Percentiles rank a stretch among this genome's conserved stretches.
phyloP scores from a whole-genome alignment of 2,888 invertebrate genomes.

The Stenchaetothrips biformis region DNA sequence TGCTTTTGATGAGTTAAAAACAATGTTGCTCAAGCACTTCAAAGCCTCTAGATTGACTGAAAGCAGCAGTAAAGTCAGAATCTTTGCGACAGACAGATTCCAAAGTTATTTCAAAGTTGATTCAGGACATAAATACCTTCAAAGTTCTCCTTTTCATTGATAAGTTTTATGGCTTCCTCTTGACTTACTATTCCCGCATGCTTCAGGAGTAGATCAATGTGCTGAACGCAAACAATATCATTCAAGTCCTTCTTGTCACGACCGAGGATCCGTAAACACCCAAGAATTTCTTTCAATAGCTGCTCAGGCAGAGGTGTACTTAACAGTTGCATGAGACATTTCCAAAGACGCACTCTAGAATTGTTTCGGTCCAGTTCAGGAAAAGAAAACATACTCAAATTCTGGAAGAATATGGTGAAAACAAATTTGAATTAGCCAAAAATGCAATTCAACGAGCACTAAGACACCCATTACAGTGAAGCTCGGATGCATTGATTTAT shows the following conservation, averaged over 20 bases:
- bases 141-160: slow-evolving; percentile 46
- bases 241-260: slow-evolving; percentile 72
- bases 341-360: slow-evolving; percentile 57
- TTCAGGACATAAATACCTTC: slow-evolving; percentile 39
- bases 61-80: slow-evolving; percentile 28
- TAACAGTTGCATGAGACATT: slow-evolving; percentile 56
- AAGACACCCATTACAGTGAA: background rate
- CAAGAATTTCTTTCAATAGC: slow-evolving; percentile 54
- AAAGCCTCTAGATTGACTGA: slow-evolving; percentile 66
- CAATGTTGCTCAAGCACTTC: slow-evolving; percentile 84
- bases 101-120: slow-evolving; percentile 12
- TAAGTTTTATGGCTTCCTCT: slow-evolving; percentile 26
- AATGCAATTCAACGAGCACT: background rate
- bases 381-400: slow-evolving; percentile 56
- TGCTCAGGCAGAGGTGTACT: slow-evolving; percentile 48
- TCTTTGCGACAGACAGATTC: background rate
- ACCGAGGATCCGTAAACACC: slow-evolving; percentile 60
- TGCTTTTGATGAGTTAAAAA: slow-evolving; percentile 67
- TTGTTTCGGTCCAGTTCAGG: slow-evolving; percentile 55
- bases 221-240: slow-evolving; percentile 60
- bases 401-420: slow-evolving; percentile 46
- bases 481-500: background rate
- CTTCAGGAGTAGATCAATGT: slow-evolving; percentile 62
- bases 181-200: slow-evolving; percentile 55
- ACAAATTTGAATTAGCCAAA: background rate